These are phyloP conservation scores for Oscheius myriophilus DNA, from an alignment of 2,888 invertebrate genomes.

Conservation along the genomic window DNA sequence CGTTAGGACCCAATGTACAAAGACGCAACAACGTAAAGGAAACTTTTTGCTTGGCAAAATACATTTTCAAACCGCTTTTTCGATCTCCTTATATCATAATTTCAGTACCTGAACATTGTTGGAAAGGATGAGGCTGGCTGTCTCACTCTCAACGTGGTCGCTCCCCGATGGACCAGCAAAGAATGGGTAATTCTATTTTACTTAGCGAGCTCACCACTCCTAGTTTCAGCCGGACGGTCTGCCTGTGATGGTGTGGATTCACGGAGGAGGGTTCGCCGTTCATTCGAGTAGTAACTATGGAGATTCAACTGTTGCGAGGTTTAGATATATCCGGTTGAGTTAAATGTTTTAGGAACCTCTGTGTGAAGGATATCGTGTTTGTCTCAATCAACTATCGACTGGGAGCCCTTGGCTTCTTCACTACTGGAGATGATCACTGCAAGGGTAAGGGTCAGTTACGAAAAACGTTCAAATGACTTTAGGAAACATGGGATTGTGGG, in stretches of 20 bases:
- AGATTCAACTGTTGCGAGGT: conserved; percentile 39
- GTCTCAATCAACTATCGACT: conserved; percentile 64
- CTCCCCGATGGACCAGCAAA: conserved; percentile 44
- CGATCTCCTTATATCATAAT: no score
- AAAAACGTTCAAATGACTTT: not conserved
- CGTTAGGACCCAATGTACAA: no score
- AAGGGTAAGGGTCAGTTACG: conserved; percentile 1
- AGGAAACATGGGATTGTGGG: conserved; percentile 67
- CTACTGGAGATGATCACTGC: conserved; percentile 45
- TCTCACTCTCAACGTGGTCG: conserved; percentile 55
- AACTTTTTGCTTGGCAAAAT: no score
- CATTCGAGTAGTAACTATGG: conserved; percentile 54
- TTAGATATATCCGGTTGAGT: not conserved
- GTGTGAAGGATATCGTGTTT: conserved; percentile 59
- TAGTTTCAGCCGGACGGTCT: conserved; percentile 42
- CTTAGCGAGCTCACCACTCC: not conserved
- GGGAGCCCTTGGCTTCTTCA: conserved; percentile 61
- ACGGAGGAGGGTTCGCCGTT: conserved; percentile 58
- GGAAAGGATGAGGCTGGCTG: conserved; percentile 53
- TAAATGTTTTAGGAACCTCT: conserved; percentile 46
- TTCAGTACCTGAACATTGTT: conserved; percentile 44
- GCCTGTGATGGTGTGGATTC: conserved; percentile 59
- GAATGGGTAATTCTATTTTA: conserved; percentile 34
- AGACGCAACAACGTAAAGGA: no score
- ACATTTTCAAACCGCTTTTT: no score